Base-by-base conservation (phyloP, 2,888 invertebrate species). In the Camptogramma bilineatum region DNA sequence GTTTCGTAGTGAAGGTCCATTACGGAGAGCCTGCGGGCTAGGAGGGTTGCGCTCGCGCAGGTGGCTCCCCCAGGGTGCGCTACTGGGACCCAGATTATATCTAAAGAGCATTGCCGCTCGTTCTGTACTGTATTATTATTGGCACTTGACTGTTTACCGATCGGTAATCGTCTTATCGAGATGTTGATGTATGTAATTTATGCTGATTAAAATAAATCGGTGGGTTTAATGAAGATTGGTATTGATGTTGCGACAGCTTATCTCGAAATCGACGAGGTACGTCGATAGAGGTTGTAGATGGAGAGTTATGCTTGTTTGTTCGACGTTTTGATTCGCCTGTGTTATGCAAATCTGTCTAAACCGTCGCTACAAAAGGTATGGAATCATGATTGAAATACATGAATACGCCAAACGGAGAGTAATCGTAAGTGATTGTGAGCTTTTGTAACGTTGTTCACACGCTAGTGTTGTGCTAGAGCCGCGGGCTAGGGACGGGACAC, bases 41-140 rank as follows among this genome's bases (percentile, higher is more conserved):
- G 48, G 52, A 48, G 65, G 65, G 70, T 64, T 66, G 59, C 66
- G 70, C 66, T 65, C 71, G 67, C 60, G 56, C 77, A 74, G 74
- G 73, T 76, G 82, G 72, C 68, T 80, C 81, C 83, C 86, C 70
- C 82, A 70, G 89, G 89, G 86, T 82, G 75, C 81, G 87, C 86
- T 83, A 83, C 89, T 79, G 84, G 70, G 73, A 73, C 77, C 80
- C 78, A 64, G 84, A 84, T 84, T 76, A 68, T 79, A 82, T 84
- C 84, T 72, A 73, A 72, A 71, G 73, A 74, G 71, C 70, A 75
- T 74, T 70, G 73, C 74, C 69, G 72, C 79, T 72, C 73, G 73
- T 74, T 72, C 74, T 75, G 74, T 74, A 76, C 77, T 71, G 16
- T 63, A 62, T 67, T 69, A 73, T 80, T 80, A 80, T 77, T 70